Evolutionary conservation across 2,113 vertebrate genomes (phyloP), one percentile per base, ranked within the genome.

Genomic region (Abramis brama): DNA sequence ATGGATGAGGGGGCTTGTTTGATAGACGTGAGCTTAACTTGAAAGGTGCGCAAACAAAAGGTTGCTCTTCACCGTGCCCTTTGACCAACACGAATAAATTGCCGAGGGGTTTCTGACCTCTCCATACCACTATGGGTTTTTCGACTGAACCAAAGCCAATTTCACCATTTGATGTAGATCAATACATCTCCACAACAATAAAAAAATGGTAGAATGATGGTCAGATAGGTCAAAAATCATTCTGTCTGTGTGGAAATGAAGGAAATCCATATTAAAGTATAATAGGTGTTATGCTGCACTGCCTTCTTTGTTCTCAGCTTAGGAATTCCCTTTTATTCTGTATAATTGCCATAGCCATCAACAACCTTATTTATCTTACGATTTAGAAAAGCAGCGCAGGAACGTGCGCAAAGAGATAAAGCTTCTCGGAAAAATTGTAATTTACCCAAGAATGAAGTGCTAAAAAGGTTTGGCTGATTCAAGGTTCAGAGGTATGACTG

Each of bases 111-210:
- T 79, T 81, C 78, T 89, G 86, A 87, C 88, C 87, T 68, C 84
- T 70, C 75, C 81, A 84, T 66, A 36, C 30, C 81, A 8, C 55
- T 21, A 84, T 33, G 75, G 13, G 45, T 50, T 76, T 71, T 86
- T 55, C 78, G 10, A 59, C 85, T 80, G 43, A 82, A 76, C 79
- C 27, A 78, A 39, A 33, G 66, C 23, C 76, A 43, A 68, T 89
- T 88, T 88, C 74, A 86, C 84, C 59, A 60, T 85, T 27, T 80
- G 83, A 86, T 39, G 50, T 19, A 86, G 82, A 90, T 91, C 88
- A 87, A 90, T 90, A 91, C 25, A 75, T 87, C 78, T 88, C 71
- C 64, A 77, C 68, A 77, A 76, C 66, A 87, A 86, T 85, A 87
- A 87, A 86, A 89, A 86, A 89, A 85, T 79, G 66, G 68, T 79